Conservation (phyloP, 2,888 invertebrate genomes). For the Caradrina kadenii region DNA sequence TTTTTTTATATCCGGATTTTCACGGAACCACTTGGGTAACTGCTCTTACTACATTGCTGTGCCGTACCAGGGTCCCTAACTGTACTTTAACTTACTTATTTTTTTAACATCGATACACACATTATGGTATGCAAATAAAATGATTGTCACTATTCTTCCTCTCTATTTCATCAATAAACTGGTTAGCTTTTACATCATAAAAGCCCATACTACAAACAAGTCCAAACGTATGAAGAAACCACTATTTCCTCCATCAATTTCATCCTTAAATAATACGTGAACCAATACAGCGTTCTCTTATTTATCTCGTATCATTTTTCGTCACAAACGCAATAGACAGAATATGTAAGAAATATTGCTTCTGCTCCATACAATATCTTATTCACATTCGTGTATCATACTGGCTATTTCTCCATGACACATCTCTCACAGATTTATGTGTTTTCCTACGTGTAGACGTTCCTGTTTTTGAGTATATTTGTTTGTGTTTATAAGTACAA, state of each 20-base stretch:
- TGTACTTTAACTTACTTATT: no score
- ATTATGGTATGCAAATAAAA: no score
- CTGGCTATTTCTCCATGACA: constrained; percentile 54
- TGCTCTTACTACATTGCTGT: no score
- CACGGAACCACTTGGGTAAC: no score
- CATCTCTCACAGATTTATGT: constrained; percentile 46
- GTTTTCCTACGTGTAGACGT: constrained; percentile 44
- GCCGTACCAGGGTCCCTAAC: no score
- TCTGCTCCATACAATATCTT: constrained; percentile 57
- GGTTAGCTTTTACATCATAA: neutral
- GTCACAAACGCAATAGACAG: constrained; percentile 52
- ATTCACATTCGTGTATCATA: constrained; percentile 62
- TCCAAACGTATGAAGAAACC: neutral
- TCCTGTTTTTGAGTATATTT: constrained; percentile 33
- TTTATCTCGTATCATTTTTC: constrained; percentile 64
- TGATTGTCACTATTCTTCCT: no score
- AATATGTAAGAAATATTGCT: constrained; percentile 51
- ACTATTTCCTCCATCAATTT: constrained; percentile 41
- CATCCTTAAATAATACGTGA: constrained; percentile 53
- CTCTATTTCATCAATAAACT: neutral
- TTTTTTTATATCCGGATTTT: no score
- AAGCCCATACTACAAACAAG: neutral
- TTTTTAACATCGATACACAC: no score
- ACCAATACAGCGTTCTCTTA: constrained; percentile 44
- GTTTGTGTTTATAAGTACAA: constrained; percentile 1